A percentile compares a stretch with the other conserved stretches of the same genome.
Conservation (phyloP, 2,797 vertebrate species). For the Aulostomus chinensis region DNA sequence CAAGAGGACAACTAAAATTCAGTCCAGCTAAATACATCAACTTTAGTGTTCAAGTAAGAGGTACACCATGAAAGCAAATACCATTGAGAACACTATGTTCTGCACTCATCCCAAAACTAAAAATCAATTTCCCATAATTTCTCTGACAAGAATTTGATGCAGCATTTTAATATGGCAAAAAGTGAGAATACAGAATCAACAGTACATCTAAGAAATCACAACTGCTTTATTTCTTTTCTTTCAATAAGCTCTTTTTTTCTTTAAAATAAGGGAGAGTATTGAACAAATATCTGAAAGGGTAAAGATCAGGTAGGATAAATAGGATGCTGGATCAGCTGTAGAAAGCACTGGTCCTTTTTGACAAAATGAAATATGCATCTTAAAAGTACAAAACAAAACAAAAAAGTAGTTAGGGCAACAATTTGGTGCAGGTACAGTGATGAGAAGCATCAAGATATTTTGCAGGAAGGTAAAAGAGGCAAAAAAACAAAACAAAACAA, state of each 20-base stretch:
- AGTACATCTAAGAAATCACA: conserved; percentile 79
- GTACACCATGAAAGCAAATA: not conserved
- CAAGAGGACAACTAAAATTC: too few species aligned
- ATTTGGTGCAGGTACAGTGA: conserved; percentile 66
- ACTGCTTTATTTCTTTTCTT: conserved; percentile 84
- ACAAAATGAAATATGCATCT: conserved; percentile 74
- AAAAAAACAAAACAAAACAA: too few species aligned
- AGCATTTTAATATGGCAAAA: conserved; percentile 48
- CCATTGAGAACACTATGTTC: too few species aligned
- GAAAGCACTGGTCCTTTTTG: conserved; percentile 69
- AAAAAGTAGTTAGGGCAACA: conserved; percentile 82
- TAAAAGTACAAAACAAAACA: conserved; percentile 82
- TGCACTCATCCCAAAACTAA: not conserved
- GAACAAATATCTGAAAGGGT: conserved; percentile 94
- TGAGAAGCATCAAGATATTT: conserved; percentile 60
- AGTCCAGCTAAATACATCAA: too few species aligned
- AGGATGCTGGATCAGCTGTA: conserved; percentile 71
- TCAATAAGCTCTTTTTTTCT: conserved; percentile 89
- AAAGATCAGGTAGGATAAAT: conserved; percentile 89
- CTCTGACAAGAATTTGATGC: conserved; percentile 15
- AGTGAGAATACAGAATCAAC: conserved; percentile 52
- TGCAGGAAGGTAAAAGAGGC: too few species aligned
- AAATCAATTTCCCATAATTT: conserved; percentile 18
- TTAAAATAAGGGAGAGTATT: conserved; percentile 89
- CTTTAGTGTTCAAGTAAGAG: too few species aligned